These are phyloP conservation scores for Scleropages formosus DNA, from an alignment of 2,797 vertebrate species.

Conservation along the genomic window DNA sequence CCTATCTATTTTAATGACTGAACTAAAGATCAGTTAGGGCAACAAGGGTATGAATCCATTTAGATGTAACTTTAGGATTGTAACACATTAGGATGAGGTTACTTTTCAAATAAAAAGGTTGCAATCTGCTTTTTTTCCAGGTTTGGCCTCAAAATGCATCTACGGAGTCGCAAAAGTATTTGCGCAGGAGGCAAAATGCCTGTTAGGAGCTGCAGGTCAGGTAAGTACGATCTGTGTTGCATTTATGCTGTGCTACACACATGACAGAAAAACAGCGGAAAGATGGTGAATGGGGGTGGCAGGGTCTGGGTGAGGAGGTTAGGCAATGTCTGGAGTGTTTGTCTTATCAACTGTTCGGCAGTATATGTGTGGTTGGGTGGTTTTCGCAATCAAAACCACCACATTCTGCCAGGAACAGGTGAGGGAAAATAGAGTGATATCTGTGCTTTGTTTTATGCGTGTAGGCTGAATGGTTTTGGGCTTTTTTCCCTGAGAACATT, in stretches of 20 bases:
- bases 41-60: no score
- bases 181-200: not conserved
- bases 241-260: not conserved
- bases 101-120: not conserved
- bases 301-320: not conserved
- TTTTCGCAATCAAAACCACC: not conserved
- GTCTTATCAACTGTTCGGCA: slow-evolving; percentile 28
- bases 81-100: not conserved
- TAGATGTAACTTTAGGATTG: no score
- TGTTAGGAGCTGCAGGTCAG: not conserved
- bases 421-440: not conserved
- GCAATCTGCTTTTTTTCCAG: not conserved
- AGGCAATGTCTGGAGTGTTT: slow-evolving; percentile 9
- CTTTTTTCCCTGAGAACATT: not conserved
- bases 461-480: not conserved
- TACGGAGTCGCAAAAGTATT: not conserved
- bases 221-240: not conserved
- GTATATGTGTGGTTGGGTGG: not conserved
- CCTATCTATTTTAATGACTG: no score
- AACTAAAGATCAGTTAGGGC: no score
- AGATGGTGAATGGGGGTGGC: not conserved
- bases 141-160: not conserved
- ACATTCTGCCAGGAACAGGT: not conserved
- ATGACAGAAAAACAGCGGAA: slow-evolving; percentile 6
- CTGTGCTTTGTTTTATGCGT: not conserved